Conservation (phyloP, 1,140 invertebrate genomes). For the Drosophila lowei region DNA sequence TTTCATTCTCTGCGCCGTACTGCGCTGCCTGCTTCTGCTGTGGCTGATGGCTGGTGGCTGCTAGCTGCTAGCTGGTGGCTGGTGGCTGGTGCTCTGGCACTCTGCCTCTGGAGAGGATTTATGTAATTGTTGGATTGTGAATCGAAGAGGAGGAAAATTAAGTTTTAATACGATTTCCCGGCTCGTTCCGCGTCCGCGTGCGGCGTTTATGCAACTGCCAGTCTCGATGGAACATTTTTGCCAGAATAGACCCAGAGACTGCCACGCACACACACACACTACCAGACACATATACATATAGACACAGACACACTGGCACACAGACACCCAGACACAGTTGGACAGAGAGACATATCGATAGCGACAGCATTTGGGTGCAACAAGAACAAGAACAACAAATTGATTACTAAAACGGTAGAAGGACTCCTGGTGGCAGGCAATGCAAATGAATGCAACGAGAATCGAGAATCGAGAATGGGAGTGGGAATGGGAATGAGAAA, state of each 20-base stretch:
- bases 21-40: too few species aligned
- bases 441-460: conserved; percentile 50
- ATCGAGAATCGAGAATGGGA: conserved; percentile 22
- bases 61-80: too few species aligned
- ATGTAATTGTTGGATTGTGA: conserved; percentile 10
- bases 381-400: conserved; percentile 54
- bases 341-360: conserved; percentile 41
- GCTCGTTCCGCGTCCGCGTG: conserved; percentile 43
- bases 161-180: conserved; percentile 30
- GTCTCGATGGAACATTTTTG: conserved; percentile 53
- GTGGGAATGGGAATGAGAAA: too few species aligned
- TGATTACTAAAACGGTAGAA: conserved; percentile 57
- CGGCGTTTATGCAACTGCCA: conserved; percentile 57
- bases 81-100: too few species aligned
- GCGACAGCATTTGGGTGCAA: conserved; percentile 41
- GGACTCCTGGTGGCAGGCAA: conserved; percentile 43
- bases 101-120: conserved; percentile 10
- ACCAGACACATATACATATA: conserved; percentile 16
- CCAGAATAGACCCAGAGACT: conserved; percentile 22
- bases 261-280: conserved; percentile 17
- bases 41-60: too few species aligned
- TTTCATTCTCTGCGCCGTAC: too few species aligned
- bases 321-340: conserved; percentile 2
- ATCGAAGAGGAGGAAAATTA: conserved; percentile 14
- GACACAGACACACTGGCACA: conserved; percentile 4